phyloP scores from a whole-genome alignment of 2,888 invertebrate genomes.

The Julus scandinavius region DNA sequence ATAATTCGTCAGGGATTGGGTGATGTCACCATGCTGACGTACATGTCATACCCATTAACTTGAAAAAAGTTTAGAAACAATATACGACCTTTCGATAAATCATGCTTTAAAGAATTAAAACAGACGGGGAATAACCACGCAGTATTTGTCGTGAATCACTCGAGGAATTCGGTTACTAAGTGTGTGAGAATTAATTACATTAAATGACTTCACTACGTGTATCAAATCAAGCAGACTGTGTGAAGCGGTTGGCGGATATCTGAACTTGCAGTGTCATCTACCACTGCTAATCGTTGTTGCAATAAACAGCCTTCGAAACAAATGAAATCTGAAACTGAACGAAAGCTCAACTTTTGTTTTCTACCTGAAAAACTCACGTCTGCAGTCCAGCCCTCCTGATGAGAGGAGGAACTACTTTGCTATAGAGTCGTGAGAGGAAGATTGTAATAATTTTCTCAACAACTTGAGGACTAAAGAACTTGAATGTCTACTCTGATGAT shows the following conservation, averaged over 20 bases:
- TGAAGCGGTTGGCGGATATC: background rate
- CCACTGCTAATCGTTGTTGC: background rate
- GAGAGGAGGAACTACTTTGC: background rate
- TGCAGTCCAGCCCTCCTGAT: background rate
- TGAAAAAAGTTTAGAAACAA: background rate
- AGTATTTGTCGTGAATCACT: background rate
- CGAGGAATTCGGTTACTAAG: background rate
- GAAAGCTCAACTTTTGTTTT: background rate
- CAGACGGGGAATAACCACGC: background rate
- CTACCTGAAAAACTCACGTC: background rate
- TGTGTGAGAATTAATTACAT: background rate
- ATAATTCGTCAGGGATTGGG: background rate
- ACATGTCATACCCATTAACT: background rate
- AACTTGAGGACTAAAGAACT: background rate
- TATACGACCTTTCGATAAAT: background rate
- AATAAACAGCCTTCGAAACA: background rate
- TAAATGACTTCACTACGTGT: background rate
- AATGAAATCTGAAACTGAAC: background rate
- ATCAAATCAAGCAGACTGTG: background rate
- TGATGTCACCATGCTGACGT: background rate
- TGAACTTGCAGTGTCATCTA: background rate
- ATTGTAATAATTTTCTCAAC: background rate
- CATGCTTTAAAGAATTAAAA: background rate
- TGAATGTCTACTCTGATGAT: background rate
- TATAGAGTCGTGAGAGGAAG: slow-evolving; percentile 20